Evolutionary conservation across 2,797 vertebrate genomes (phyloP).

Genomic region (Danio kyathit): DNA sequence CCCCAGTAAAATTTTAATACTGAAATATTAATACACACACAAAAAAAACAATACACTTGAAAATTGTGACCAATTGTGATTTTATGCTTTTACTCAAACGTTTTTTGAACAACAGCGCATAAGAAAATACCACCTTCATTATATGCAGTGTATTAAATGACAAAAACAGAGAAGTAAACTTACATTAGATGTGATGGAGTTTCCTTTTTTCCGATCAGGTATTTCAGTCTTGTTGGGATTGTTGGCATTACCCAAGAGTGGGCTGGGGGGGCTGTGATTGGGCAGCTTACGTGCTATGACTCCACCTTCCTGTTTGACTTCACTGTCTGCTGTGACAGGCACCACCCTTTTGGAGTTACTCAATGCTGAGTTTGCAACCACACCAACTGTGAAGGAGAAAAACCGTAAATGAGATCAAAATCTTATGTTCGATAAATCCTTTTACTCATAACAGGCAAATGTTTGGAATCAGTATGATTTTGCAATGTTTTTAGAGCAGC

Average conservation of each 20-base stretch:
- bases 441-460: no score
- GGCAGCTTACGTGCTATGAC: slow-evolving; percentile 86
- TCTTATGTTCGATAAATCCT: no score
- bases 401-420: not conserved
- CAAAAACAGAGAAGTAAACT: slow-evolving; percentile 64
- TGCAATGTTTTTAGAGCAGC: no score
- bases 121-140: no score
- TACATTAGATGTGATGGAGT: slow-evolving; percentile 88
- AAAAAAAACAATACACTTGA: no score
- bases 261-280: slow-evolving; percentile 83
- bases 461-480: no score
- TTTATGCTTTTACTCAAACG: no score
- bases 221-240: slow-evolving; percentile 99
- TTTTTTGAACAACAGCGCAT: no score
- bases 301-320: slow-evolving; percentile 88
- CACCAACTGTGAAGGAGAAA: slow-evolving; percentile 82
- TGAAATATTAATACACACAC: no score
- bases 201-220: slow-evolving; percentile 93
- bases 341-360: slow-evolving; percentile 93
- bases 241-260: slow-evolving; percentile 93
- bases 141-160: not conserved
- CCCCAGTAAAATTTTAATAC: no score
- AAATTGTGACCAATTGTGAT: no score
- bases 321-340: slow-evolving; percentile 88
- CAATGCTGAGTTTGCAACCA: slow-evolving; percentile 85